Percentiles rank a stretch among this genome's conserved stretches.
These are phyloP conservation scores for Rhinoderma darwinii DNA, from an alignment of 2,113 vertebrate species.

Conservation along the genomic window DNA sequence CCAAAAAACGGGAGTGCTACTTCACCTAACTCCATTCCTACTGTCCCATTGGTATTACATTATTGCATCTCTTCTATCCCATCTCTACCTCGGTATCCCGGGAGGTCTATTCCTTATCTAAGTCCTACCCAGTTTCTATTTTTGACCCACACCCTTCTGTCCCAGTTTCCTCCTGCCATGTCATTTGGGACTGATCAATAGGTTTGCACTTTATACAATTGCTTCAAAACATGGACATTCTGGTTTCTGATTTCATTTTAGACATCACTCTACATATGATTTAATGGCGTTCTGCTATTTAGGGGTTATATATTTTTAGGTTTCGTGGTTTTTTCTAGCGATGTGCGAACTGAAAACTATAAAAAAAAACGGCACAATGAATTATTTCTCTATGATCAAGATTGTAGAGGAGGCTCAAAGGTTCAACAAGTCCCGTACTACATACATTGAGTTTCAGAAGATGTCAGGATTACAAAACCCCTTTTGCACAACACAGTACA, in stretches of 20 bases:
- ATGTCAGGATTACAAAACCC: not conserved
- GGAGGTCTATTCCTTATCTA: too few relatives aligned
- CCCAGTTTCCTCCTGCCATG: not conserved
- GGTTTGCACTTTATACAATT: not conserved
- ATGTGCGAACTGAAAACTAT: not conserved
- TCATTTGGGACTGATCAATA: not conserved
- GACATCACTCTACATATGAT: not conserved
- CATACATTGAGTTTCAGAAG: not conserved
- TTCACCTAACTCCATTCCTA: too few relatives aligned
- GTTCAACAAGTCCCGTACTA: not conserved
- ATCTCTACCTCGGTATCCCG: too few relatives aligned
- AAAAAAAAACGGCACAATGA: not conserved
- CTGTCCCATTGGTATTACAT: too few relatives aligned
- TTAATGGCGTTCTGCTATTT: too few relatives aligned
- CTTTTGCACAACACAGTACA: not conserved
- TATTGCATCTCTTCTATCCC: too few relatives aligned
- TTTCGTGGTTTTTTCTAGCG: not conserved
- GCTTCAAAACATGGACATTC: not conserved
- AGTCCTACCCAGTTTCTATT: too few relatives aligned
- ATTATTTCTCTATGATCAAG: not conserved
- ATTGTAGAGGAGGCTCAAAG: not conserved
- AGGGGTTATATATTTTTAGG: too few relatives aligned
- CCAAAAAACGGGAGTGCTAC: too few relatives aligned
- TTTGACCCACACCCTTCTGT: too few relatives aligned
- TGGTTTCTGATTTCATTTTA: too few relatives aligned